Conservation (phyloP, 2,888 invertebrate species). For the Griposia aprilina region DNA sequence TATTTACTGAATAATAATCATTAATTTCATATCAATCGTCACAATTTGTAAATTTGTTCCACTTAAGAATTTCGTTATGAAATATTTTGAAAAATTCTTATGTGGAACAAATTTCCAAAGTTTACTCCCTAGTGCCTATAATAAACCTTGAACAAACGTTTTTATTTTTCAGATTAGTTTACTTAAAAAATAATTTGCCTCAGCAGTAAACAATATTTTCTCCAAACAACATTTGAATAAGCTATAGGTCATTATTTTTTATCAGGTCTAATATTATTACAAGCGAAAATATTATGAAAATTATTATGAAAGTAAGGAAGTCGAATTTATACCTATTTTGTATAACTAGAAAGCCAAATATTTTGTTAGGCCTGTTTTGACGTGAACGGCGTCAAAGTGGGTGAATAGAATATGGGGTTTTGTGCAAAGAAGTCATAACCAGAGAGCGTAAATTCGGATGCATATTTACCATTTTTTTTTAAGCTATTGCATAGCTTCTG, state of each 20-base stretch:
- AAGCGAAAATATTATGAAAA: background rate
- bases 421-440: background rate
- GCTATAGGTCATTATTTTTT: constrained; percentile 2
- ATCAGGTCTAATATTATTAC: background rate
- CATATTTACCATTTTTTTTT: too few species aligned
- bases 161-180: background rate
- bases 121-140: background rate
- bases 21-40: too few species aligned
- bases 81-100: too few species aligned
- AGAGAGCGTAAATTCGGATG: too few species aligned
- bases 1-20: too few species aligned
- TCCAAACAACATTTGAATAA: constrained; percentile 44
- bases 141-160: background rate
- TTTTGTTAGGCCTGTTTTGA: background rate
- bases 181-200: background rate
- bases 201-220: background rate
- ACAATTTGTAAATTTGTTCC: too few species aligned
- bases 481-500: too few species aligned
- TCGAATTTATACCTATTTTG: background rate
- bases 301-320: background rate
- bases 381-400: background rate
- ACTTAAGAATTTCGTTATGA: too few species aligned
- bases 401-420: too few species aligned
- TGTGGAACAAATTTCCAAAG: too few species aligned
- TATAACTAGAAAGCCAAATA: background rate